These are phyloP conservation scores for Characodon lateralis DNA, from an alignment of 2,797 vertebrate genomes.

Conservation along the genomic window DNA sequence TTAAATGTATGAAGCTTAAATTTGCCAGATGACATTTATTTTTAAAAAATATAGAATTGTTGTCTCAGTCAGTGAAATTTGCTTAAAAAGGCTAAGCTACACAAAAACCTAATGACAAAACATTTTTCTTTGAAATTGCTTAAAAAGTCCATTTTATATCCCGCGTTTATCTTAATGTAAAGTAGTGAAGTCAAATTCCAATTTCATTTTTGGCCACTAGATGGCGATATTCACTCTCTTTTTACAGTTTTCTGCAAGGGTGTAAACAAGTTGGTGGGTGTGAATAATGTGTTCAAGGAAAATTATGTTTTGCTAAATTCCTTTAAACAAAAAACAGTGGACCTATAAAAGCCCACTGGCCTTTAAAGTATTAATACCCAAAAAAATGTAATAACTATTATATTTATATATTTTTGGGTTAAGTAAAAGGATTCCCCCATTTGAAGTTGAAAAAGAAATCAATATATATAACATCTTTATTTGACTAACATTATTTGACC, in stretches of 20 bases:
- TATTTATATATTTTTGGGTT: background rate
- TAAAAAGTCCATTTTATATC: background rate
- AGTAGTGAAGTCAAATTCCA: too few species aligned
- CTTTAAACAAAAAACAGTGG: too few species aligned
- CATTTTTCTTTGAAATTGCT: background rate
- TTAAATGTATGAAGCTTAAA: background rate
- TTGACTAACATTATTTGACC: too few species aligned
- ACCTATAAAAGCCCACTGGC: too few species aligned
- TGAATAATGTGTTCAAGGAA: background rate
- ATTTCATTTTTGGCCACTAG: background rate
- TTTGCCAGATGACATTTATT: background rate
- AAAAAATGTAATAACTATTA: background rate
- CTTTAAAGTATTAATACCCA: too few species aligned
- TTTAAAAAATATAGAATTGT: background rate
- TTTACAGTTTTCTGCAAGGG: background rate
- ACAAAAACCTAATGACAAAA: background rate
- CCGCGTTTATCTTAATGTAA: too few species aligned
- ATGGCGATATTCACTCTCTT: background rate
- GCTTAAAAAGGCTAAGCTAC: background rate
- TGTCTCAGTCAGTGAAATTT: background rate
- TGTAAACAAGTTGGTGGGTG: background rate
- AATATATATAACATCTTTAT: background rate
- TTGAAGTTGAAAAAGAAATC: background rate
- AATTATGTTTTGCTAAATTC: too few species aligned
- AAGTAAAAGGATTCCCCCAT: background rate